These are phyloP conservation scores for Falco concolor DNA, from an alignment of 2,797 vertebrate genomes.

Conservation along the genomic window DNA sequence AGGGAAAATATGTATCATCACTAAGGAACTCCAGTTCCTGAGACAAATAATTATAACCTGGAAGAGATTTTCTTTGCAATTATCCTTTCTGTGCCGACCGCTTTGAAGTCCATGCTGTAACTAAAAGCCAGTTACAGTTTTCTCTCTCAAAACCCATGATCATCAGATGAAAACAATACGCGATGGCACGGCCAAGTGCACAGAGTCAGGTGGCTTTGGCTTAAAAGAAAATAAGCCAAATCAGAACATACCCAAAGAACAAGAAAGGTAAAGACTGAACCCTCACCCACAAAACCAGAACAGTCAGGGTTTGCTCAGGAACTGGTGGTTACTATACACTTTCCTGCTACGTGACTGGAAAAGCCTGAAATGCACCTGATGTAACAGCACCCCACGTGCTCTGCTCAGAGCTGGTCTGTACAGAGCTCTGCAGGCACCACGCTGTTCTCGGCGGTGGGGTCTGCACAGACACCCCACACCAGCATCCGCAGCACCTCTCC, in stretches of 20 bases:
- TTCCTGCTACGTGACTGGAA: background rate
- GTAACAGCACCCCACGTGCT: background rate
- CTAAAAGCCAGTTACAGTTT: background rate
- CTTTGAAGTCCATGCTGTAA: background rate
- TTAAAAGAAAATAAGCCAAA: background rate
- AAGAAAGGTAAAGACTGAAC: background rate
- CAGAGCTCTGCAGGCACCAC: background rate
- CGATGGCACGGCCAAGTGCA: background rate
- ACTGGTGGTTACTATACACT: accelerated
- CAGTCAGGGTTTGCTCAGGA: background rate
- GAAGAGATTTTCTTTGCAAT: background rate
- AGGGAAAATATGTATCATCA: background rate
- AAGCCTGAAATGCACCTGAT: background rate
- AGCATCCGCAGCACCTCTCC: background rate
- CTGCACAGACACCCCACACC: background rate
- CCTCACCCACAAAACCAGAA: background rate
- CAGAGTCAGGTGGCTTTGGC: background rate
- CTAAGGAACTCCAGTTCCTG: background rate
- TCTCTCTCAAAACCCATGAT: background rate
- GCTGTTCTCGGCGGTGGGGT: background rate
- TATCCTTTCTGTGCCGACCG: background rate
- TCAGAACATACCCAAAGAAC: background rate
- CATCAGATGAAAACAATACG: background rate
- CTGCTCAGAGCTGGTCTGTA: background rate
- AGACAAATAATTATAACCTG: background rate